These are phyloP conservation scores for Eidolon dupreanum DNA, from an alignment of 2,797 vertebrate genomes.

Conservation along the genomic window DNA sequence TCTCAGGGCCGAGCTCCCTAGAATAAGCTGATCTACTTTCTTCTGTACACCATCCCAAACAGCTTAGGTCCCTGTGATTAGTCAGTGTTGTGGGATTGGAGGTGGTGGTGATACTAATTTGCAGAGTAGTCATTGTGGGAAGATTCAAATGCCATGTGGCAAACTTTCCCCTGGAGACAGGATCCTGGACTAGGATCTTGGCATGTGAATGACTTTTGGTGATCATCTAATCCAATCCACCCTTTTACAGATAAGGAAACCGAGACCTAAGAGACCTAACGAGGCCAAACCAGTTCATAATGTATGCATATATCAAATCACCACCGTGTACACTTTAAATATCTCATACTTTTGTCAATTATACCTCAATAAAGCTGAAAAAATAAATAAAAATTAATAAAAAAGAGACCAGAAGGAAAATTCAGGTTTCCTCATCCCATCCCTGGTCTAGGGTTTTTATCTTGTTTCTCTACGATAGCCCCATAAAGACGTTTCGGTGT, in stretches of 20 bases:
- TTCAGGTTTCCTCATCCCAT: background rate
- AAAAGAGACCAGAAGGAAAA: background rate
- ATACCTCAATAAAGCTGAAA: background rate
- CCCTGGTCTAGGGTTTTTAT: background rate
- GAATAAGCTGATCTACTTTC: background rate
- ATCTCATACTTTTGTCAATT: background rate
- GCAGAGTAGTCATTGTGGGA: background rate
- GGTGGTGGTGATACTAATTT: background rate
- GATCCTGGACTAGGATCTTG: background rate
- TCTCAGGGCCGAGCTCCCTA: background rate
- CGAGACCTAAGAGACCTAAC: background rate
- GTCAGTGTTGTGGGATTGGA: background rate
- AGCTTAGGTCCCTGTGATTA: background rate
- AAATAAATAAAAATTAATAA: background rate
- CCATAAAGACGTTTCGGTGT: background rate
- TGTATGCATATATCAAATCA: background rate
- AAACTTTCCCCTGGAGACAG: background rate
- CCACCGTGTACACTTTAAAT: background rate
- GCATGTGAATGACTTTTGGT: background rate
- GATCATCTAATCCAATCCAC: background rate
- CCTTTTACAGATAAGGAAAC: constrained; percentile 3
- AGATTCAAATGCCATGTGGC: background rate
- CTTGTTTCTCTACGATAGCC: background rate
- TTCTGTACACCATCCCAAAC: background rate
- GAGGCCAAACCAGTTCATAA: background rate